Base-by-base conservation (phyloP, 1,140 invertebrate species). In the Metopolophium dirhodum region DNA sequence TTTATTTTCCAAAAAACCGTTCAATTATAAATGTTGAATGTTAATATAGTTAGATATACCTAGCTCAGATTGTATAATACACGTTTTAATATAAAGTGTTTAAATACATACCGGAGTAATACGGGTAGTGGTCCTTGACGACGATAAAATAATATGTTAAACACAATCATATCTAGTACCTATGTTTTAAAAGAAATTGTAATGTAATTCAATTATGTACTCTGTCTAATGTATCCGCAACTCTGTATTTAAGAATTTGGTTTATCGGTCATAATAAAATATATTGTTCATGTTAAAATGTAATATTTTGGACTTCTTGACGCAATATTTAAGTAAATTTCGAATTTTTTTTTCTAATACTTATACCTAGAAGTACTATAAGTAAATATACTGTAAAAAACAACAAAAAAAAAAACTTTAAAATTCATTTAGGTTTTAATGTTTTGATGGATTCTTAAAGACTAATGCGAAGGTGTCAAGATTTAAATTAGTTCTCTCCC, bases 121-220 rank as follows among this genome's bases (percentile, higher is more conserved):
- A 54, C 6, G 0, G 7, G 7, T 30, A 8, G 7, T 8, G 26
- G 0, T 0, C 7, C 14, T 14, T 35, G 22, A 20, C 35, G 35
- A 22, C 0, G 11, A 82, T 82, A n/a, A 77, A 7, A 77, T 49
- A 82, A 35, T 23, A 83, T 20, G 22, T 77, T n/a, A 18, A 77
- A n/a, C 14, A 77, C 30, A 77, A 77, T 7, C 30, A 77, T 18
- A n/a, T 9, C 30, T 68, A n/a, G n/a, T n/a, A 6, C 61, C 3
- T n/a, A n/a, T 68, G 30, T 68, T n/a, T n/a, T 68, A n/a, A 68
- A 68, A 68, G 14, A n/a, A 18, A 9, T 61, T 51, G 30, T 30
- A 61, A 61, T 61, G 30, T 68, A 68, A 68, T 68, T 14, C 30
- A 68, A n/a, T 14, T 41, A 41, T 41, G 11, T 68, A n/a, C 14